Evolutionary conservation across 2,797 vertebrate species (phyloP).

Genomic region (Mico argentatus): DNA sequence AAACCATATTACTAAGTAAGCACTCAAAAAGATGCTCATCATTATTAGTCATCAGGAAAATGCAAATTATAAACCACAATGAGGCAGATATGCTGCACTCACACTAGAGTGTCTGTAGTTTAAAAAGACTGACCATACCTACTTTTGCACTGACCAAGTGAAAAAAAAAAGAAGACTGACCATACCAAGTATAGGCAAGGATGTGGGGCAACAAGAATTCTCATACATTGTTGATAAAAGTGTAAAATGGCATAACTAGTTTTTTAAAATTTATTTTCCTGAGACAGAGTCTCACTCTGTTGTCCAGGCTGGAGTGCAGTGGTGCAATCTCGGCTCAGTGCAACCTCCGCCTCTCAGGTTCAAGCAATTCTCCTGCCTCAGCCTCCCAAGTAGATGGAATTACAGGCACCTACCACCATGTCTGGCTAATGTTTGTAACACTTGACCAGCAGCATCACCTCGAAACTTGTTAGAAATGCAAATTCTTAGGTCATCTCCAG

Average conservation of each 20-base stretch:
- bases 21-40: not conserved
- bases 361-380: too few species aligned
- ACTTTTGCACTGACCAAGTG: too few species aligned
- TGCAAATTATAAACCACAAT: not conserved
- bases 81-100: not conserved
- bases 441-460: not conserved
- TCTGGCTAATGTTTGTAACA: too few species aligned
- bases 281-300: too few species aligned
- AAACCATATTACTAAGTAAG: not conserved
- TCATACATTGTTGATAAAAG: not conserved
- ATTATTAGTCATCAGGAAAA: not conserved
- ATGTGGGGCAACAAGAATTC: not conserved
- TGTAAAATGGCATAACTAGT: not conserved
- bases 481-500: not conserved
- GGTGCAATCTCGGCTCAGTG: too few species aligned
- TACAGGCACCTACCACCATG: too few species aligned
- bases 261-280: not conserved
- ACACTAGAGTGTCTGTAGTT: not conserved
- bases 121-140: not conserved
- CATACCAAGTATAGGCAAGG: not conserved
- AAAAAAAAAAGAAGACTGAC: not conserved
- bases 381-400: too few species aligned
- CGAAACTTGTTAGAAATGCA: not conserved
- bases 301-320: too few species aligned
- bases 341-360: too few species aligned